phyloP scores from a whole-genome alignment of 1,140 invertebrate genomes.

The Drosophila bifasciata region DNA sequence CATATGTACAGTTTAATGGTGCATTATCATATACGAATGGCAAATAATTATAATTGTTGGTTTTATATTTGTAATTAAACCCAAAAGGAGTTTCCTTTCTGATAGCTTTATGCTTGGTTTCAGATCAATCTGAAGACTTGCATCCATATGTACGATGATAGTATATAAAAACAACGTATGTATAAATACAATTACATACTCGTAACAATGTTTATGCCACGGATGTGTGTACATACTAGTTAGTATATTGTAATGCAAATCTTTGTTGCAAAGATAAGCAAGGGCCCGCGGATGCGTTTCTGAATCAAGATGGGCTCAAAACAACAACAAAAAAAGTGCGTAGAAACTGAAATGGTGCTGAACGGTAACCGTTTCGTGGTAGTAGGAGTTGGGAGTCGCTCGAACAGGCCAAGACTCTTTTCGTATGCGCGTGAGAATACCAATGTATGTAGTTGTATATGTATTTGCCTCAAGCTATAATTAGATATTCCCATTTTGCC shows the following conservation, averaged over 20 bases:
- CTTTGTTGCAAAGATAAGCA: constrained; percentile 12
- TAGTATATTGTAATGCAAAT: constrained; percentile 35
- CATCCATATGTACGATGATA: too few species aligned
- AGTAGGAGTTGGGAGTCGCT: constrained; percentile 36
- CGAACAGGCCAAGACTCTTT: constrained; percentile 23
- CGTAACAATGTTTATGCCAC: background rate
- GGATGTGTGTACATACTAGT: constrained; percentile 1
- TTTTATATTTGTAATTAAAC: too few species aligned
- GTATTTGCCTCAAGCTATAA: constrained; percentile 49
- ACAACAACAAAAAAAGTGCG: constrained; percentile 68
- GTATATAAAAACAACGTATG: too few species aligned
- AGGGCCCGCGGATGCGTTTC: constrained; percentile 73
- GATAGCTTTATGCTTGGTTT: too few species aligned
- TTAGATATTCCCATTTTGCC: constrained; percentile 59
- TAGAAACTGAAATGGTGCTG: constrained; percentile 66
- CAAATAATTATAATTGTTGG: too few species aligned
- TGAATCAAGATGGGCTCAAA: constrained; percentile 69
- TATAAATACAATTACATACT: constrained; percentile 4
- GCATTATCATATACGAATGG: background rate
- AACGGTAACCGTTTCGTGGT: constrained; percentile 69
- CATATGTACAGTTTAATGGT: background rate
- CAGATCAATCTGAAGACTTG: too few species aligned
- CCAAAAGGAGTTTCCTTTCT: too few species aligned
- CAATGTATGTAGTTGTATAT: constrained; percentile 27
- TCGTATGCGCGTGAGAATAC: constrained; percentile 45